A percentile compares a stretch with the other conserved stretches of the same genome.
Evolutionary conservation across 2,113 vertebrate species (phyloP).

Genomic region (Tetrax tetrax): DNA sequence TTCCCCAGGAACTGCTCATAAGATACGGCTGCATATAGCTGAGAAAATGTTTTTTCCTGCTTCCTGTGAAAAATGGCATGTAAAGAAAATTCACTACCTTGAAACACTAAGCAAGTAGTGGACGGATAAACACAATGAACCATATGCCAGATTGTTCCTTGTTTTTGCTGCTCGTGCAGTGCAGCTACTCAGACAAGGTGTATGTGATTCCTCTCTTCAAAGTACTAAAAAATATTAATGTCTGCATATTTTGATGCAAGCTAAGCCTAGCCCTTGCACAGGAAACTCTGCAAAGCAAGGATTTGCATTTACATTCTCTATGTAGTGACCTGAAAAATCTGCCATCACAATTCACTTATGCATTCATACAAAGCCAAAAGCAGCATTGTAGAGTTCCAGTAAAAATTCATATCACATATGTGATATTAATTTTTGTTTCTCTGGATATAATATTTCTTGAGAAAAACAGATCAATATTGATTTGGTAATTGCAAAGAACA

Average conservation of each 20-base stretch:
- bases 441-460: not conserved
- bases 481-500: not conserved
- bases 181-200: not conserved
- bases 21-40: not conserved
- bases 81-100: not conserved
- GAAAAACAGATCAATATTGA: not conserved
- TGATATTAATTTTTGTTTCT: not conserved
- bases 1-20: not conserved
- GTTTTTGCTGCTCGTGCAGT: not conserved
- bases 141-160: not conserved
- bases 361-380: not conserved
- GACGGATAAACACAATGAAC: not conserved
- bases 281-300: not conserved
- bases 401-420: not conserved
- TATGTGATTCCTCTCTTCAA: not conserved
- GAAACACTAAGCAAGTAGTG: not conserved
- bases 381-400: not conserved
- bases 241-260: not conserved
- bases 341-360: not conserved
- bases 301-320: not conserved
- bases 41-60: not conserved
- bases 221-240: not conserved
- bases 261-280: not conserved
- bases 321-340: not conserved
- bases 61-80: not conserved